These are phyloP conservation scores for Uromys caudimaculatus DNA, from an alignment of 2,797 vertebrate species.

Conservation along the genomic window DNA sequence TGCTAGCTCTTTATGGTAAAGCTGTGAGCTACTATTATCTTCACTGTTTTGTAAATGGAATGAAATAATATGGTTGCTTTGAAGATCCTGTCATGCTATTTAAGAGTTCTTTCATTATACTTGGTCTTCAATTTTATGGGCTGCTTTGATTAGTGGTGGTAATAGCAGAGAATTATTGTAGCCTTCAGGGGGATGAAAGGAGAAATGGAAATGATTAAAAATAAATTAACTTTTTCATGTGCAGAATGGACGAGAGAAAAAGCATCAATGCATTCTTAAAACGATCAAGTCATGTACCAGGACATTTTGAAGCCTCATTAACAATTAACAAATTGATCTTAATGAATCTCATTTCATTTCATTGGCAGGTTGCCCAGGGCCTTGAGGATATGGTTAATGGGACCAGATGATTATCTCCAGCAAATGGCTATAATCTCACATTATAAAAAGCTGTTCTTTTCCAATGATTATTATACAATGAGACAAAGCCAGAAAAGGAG, in stretches of 20 bases:
- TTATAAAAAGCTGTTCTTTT: slow-evolving; percentile 40
- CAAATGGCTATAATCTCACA: slow-evolving; percentile 42
- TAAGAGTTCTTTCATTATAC: slow-evolving; percentile 56
- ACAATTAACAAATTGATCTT: slow-evolving; percentile 76
- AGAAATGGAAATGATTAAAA: slow-evolving; percentile 75
- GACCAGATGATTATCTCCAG: slow-evolving; percentile 40
- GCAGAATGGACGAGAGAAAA: slow-evolving; percentile 44
- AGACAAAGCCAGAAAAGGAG: slow-evolving; percentile 18
- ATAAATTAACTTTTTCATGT: slow-evolving; percentile 62
- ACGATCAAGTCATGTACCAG: slow-evolving; percentile 50
- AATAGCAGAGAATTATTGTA: slow-evolving; percentile 66
- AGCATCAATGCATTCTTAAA: slow-evolving; percentile 38
- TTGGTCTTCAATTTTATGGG: slow-evolving; percentile 73
- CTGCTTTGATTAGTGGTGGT: slow-evolving; percentile 75
- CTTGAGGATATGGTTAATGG: slow-evolving; percentile 43
- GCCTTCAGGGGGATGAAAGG: slow-evolving; percentile 64
- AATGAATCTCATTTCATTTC: slow-evolving; percentile 61
- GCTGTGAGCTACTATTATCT: neutral
- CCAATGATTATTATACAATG: neutral
- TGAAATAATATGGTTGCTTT: slow-evolving; percentile 68
- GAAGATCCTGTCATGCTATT: slow-evolving; percentile 74
- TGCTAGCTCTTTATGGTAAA: neutral
- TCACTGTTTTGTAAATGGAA: slow-evolving; percentile 51
- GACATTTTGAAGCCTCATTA: slow-evolving; percentile 62
- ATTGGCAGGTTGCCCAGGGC: slow-evolving; percentile 25